Conservation (phyloP, 2,888 invertebrate species). For the Argynnis bischoffii region DNA sequence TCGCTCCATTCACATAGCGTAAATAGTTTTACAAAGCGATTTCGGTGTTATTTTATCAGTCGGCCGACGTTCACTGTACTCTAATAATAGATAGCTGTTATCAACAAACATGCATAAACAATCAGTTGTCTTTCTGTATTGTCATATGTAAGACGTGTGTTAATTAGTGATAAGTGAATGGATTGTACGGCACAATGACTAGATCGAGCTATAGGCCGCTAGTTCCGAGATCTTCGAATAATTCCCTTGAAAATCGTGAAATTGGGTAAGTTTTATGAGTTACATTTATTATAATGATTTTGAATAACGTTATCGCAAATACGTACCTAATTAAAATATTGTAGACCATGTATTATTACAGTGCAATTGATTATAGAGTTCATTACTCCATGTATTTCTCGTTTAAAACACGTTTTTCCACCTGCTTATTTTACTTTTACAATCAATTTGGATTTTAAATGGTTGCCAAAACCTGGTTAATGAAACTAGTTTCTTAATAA, state of each 20-base stretch:
- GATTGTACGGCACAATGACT: slow-evolving; percentile 57
- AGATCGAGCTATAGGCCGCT: slow-evolving; percentile 74
- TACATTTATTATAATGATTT: neutral
- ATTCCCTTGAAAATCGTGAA: slow-evolving; percentile 67
- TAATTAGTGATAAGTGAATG: slow-evolving; percentile 32
- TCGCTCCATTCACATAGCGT: slow-evolving; percentile 57
- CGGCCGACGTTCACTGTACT: slow-evolving; percentile 46
- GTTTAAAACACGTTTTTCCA: slow-evolving; percentile 17
- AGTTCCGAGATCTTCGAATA: slow-evolving; percentile 69
- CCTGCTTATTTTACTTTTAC: slow-evolving; percentile 14
- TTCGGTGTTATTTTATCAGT: slow-evolving; percentile 53
- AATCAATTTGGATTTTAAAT: neutral
- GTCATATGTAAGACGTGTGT: slow-evolving; percentile 54
- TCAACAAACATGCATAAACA: slow-evolving; percentile 51
- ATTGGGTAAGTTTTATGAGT: slow-evolving; percentile 60
- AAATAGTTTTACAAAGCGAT: slow-evolving; percentile 57
- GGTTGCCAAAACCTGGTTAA: neutral
- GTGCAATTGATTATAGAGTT: slow-evolving; percentile 19
- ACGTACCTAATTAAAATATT: neutral
- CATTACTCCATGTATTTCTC: slow-evolving; percentile 18
- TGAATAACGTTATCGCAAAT: neutral
- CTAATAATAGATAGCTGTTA: slow-evolving; percentile 53
- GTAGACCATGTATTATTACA: neutral
- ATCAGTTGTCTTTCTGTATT: slow-evolving; percentile 58
- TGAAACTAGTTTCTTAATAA: neutral